A percentile compares a stretch with the other conserved stretches of the same genome.
Conservation (phyloP, 2,888 invertebrate species). For the Hanleya hanleyi region DNA sequence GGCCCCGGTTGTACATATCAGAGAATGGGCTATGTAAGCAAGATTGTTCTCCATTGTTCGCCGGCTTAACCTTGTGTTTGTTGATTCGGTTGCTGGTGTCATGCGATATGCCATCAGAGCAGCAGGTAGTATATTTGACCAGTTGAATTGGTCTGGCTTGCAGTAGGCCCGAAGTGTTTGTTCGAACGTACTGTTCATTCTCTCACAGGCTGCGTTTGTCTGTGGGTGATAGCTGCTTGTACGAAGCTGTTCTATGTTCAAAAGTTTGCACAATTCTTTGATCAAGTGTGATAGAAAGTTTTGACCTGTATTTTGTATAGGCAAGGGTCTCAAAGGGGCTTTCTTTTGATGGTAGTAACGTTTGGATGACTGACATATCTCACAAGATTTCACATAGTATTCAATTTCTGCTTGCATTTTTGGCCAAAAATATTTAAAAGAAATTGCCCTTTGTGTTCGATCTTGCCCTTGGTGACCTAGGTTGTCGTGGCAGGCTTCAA, state of each 20-base stretch:
- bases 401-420: constrained; percentile 7
- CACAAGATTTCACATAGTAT: constrained; percentile 11
- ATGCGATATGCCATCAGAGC: neutral
- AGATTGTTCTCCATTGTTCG: too few species aligned
- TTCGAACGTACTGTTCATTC: neutral
- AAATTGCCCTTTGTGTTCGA: neutral
- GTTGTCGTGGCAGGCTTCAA: neutral
- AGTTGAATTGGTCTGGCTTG: neutral
- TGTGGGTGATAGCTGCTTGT: constrained; percentile 1
- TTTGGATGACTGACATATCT: constrained; percentile 9
- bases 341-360: neutral
- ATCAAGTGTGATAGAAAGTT: neutral
- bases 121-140: neutral
- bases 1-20: too few species aligned
- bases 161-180: neutral
- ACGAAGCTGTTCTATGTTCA: neutral
- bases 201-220: neutral
- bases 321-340: neutral
- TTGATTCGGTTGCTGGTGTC: neutral
- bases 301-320: neutral
- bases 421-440: constrained; percentile 2
- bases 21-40: too few species aligned
- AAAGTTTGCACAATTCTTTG: neutral
- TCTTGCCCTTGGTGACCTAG: constrained; percentile 2
- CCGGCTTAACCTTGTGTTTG: too few species aligned